These are phyloP conservation scores for Geotrypetes seraphini DNA, from an alignment of 2,797 vertebrate genomes.

Conservation along the genomic window DNA sequence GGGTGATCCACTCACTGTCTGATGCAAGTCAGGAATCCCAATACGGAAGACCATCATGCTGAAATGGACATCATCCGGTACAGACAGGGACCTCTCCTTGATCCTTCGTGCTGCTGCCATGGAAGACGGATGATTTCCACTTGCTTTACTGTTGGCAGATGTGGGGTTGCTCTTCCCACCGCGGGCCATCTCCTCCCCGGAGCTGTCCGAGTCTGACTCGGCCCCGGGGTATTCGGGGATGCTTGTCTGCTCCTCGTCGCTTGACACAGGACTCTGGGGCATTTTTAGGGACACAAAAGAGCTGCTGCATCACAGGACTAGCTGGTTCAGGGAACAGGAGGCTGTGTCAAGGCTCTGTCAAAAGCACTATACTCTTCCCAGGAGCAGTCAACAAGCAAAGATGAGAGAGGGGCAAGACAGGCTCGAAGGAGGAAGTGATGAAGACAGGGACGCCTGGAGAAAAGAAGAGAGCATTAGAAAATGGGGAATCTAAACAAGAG, in stretches of 20 bases:
- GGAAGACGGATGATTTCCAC: constrained; percentile 54
- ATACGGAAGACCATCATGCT: constrained; percentile 92
- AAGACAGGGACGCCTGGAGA: no score
- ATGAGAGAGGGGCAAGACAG: no score
- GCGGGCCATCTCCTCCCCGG: constrained; percentile 43
- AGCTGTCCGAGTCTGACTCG: constrained; percentile 73
- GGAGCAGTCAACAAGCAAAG: no score
- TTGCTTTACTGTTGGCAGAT: constrained; percentile 11
- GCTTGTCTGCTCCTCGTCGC: constrained; percentile 78
- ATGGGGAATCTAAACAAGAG: no score
- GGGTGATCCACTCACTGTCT: constrained; percentile 68
- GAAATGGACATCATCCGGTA: constrained; percentile 73
- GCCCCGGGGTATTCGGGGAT: constrained; percentile 76
- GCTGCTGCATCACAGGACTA: constrained; percentile 60
- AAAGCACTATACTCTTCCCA: no score
- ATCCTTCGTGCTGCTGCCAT: constrained; percentile 50
- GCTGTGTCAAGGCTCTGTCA: no score
- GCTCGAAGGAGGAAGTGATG: no score
- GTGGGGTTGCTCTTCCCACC: constrained; percentile 29
- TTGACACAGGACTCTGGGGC: constrained; percentile 85
- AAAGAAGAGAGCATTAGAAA: no score
- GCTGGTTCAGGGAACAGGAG: background rate
- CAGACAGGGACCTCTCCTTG: constrained; percentile 64
- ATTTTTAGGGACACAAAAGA: constrained; percentile 66
- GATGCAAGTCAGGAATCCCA: constrained; percentile 89